Base-by-base conservation (phyloP, 2,888 invertebrate genomes). In the Alloplasta piceator region DNA sequence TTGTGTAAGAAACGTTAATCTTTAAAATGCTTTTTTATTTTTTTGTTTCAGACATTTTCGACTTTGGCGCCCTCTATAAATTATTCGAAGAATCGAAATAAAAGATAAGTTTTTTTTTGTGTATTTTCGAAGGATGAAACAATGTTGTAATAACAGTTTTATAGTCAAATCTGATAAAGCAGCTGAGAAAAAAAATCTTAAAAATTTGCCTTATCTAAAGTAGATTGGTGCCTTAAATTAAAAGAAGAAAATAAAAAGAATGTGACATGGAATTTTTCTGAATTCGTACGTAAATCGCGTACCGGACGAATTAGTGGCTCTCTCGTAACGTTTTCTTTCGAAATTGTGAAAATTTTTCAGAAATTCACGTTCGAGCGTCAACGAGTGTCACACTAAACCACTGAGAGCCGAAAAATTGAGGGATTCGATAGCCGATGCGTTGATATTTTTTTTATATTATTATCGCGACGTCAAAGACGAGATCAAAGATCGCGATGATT, bases 401-500 rank as follows among this genome's bases (percentile, higher is more conserved):
- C 90, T 88, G 78, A 85, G 90, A 84, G 92, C 92, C 55, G 90
- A 90, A 64, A 92, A 91, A 86, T 85, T 93, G 78, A 92, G 91
- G 85, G 90, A 90, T 70, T 89, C 85, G 71, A 91, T 93, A 84
- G 90, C 89, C 86, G 92, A 92, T 68, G 89, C 89, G 43, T 87
- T 93, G 86, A 84, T 91, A 67, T 90, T 92, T 84, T 93, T 93
- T 86, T 88, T 91, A 82, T 89, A 92, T 84, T 89, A 89, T 78
- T 92, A 91, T 86, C 89, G 90, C 50, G 90, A 92, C 73, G 87
- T 92, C 73, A 87, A 64, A 7, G 64, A 61, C n/a, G 70, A 75
- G 52, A 43, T 89, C 36, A 82, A 89, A 64, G 90, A 92, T 84
- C 89, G 88, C 76, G 85, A 89, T 58, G 82, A 84, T 68, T 93